These are phyloP conservation scores for Schizothorax lantsangensis DNA, from an alignment of 2,797 vertebrate species.

Conservation along the genomic window DNA sequence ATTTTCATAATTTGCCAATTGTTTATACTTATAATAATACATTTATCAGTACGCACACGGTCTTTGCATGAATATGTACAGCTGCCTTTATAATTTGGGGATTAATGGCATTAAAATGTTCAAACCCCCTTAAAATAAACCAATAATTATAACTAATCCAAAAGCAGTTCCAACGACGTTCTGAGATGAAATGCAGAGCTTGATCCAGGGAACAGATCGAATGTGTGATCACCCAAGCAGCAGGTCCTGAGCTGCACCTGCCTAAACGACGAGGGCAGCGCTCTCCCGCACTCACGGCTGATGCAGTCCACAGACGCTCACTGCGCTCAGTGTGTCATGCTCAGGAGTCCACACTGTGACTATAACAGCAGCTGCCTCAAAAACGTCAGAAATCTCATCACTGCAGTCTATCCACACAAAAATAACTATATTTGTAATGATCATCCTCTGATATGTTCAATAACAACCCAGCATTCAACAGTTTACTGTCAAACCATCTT, in stretches of 20 bases:
- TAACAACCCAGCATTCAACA: neutral
- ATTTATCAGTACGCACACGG: too few relatives aligned
- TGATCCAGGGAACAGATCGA: constrained; percentile 28
- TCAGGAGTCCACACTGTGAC: constrained; percentile 59
- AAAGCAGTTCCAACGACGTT: neutral
- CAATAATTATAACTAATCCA: neutral
- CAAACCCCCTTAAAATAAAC: neutral
- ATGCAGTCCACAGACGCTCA: constrained; percentile 63
- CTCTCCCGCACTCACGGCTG: constrained; percentile 51
- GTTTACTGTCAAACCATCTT: neutral
- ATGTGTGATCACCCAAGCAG: constrained; percentile 31
- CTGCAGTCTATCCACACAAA: constrained; percentile 12
- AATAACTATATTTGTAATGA: constrained; percentile 28
- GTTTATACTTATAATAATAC: too few relatives aligned
- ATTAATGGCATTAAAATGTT: neutral
- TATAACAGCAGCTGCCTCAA: constrained; percentile 65
- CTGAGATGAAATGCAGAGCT: neutral
- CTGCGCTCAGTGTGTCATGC: constrained; percentile 60
- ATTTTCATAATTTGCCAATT: too few relatives aligned
- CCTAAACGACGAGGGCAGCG: constrained; percentile 50
- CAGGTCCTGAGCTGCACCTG: constrained; percentile 49
- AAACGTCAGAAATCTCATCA: constrained; percentile 66
- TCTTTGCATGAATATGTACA: too few relatives aligned
- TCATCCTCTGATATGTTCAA: constrained; percentile 8
- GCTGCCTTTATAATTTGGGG: neutral